Evolutionary conservation across 30 jellyfish, hydroid and myxozoan genomes (phyloP).

Genomic region (Pelagia noctiluca): DNA sequence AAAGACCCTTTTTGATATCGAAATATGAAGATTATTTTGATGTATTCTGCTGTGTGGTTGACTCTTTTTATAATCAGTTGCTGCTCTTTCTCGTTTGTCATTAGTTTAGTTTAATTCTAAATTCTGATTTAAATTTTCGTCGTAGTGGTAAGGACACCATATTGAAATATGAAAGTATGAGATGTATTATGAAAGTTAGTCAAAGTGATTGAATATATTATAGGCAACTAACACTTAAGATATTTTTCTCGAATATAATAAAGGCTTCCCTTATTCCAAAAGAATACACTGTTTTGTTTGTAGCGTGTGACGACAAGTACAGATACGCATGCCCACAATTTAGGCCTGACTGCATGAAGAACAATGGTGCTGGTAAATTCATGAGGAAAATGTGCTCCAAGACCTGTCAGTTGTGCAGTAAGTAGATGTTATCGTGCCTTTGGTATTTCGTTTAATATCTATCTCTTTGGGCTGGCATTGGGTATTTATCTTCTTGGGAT

Average conservation of each 20-base stretch:
- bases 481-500: background rate
- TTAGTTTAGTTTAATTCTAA: too few species aligned
- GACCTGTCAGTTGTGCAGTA: conserved; percentile 76
- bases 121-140: too few species aligned
- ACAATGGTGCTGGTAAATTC: conserved; percentile 66
- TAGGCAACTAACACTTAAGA: background rate
- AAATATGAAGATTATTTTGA: too few species aligned
- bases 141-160: too few species aligned
- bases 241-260: background rate
- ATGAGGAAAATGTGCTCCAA: conserved; percentile 78
- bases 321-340: conserved; percentile 56
- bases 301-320: conserved; percentile 76
- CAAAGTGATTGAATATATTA: too few species aligned
- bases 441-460: background rate
- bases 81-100: too few species aligned
- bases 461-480: background rate
- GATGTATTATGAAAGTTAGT: too few species aligned
- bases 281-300: background rate
- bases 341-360: conserved; percentile 52
- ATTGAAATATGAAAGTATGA: too few species aligned
- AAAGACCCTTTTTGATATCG: too few species aligned
- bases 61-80: too few species aligned
- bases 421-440: conserved; percentile 15
- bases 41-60: too few species aligned
- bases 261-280: background rate